Conservation (phyloP, 1,140 invertebrate genomes). For the Ips nitidus region DNA sequence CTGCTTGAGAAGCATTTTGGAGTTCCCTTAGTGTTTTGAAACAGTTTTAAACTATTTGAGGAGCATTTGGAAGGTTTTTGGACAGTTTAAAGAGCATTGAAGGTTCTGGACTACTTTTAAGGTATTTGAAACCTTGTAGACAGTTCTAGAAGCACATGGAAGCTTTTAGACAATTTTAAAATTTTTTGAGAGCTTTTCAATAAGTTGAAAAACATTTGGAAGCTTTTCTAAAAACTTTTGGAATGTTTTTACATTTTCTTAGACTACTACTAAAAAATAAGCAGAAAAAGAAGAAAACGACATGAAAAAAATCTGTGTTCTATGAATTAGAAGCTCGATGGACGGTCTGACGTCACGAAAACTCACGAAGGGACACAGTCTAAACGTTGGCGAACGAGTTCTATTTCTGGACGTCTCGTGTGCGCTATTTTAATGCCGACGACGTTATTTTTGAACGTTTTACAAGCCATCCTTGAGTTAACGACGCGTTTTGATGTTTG, state of each 20-base stretch:
- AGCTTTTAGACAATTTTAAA: no score
- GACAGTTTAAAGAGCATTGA: no score
- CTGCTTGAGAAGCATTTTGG: no score
- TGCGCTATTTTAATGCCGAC: background rate
- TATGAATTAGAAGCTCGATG: no score
- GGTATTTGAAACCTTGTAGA: no score
- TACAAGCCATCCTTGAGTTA: background rate
- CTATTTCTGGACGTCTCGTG: conserved; percentile 5
- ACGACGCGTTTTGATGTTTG: background rate
- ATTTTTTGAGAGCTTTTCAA: no score
- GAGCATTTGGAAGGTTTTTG: no score
- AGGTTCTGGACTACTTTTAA: no score
- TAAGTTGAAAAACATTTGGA: background rate
- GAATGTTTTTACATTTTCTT: background rate
- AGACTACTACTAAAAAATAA: background rate
- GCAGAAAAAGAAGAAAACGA: background rate
- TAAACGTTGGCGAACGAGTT: background rate
- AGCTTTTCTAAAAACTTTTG: background rate
- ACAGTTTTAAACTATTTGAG: no score
- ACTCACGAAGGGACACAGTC: background rate
- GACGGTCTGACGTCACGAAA: background rate
- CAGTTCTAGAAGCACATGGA: no score
- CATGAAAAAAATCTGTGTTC: background rate
- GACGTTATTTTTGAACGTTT: background rate
- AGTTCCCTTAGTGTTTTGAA: no score